Base-by-base conservation (phyloP, 2,797 vertebrate species). In the Champsocephalus gunnari region DNA sequence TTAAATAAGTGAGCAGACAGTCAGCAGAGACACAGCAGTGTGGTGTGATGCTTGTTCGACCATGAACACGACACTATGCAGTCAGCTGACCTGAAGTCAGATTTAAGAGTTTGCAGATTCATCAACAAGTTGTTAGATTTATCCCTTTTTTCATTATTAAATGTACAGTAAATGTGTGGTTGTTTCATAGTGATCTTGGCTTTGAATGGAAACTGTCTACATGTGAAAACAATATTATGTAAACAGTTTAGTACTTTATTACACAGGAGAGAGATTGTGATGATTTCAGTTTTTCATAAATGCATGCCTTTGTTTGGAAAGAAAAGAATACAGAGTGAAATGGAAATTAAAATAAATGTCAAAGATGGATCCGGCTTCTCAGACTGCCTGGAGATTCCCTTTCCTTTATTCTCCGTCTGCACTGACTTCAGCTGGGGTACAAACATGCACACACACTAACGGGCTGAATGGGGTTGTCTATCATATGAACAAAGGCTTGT, bases 401-500 rank as follows among this genome's bases (percentile, higher is more conserved):
- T 38, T 73, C 34, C 71, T 87, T 79, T 84, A 66, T 79, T 82
- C 71, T 77, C 47, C 48, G 21, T 80, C 61, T 65, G 19, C 80
- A 84, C 65, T 75, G 79, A 84, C 81, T 78, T 70, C 57, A 71
- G 49, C 62, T 77, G 64, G 80, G 73, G 48, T 24, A 66, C 61
- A 59, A 1, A 56, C 55, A 38, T 5, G 38, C 55, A 57, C 32
- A 53, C 34, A 38, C 34, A 38, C 34, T 8, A 9, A 66, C 54
- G 41, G 14, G 47, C 68, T 90, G 88, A 92, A 92, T 81, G 66
- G 84, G 84, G 70, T 47, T 91, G 92, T 92, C 92, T 79, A 80
- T 92, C 92, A 92, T 13, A 55, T 12, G 63, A 82, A 93, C 91
- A 93, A 93, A 93, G 82, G 77, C 81, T 73, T 62, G 53, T 68